These are phyloP conservation scores for Exocentrus adspersus DNA, from an alignment of 2,888 invertebrate genomes.

Conservation along the genomic window DNA sequence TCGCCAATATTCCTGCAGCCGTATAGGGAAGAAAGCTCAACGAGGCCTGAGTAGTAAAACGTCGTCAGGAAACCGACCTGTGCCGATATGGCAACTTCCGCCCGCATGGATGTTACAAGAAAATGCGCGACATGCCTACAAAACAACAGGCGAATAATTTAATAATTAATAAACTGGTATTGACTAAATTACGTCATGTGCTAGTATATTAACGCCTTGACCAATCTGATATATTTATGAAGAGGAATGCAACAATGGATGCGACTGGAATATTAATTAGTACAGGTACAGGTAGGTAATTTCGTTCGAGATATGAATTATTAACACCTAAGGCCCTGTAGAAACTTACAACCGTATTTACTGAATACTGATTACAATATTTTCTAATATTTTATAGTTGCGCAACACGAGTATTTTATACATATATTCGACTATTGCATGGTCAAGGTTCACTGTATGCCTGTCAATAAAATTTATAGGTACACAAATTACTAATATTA, in stretches of 20 bases:
- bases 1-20: slow-evolving; percentile 17
- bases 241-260: slow-evolving; percentile 13
- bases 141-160: slow-evolving; percentile 11
- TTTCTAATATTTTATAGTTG: slow-evolving; percentile 1
- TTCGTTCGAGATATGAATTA: slow-evolving; percentile 17
- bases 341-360: not conserved
- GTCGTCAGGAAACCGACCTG: slow-evolving; percentile 32
- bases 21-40: slow-evolving; percentile 15
- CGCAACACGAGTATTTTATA: not conserved
- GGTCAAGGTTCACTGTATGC: not conserved
- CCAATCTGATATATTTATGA: slow-evolving; percentile 13
- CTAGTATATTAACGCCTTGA: slow-evolving; percentile 14
- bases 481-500: no score
- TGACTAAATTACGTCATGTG: slow-evolving; percentile 17
- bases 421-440: slow-evolving; percentile 2
- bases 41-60: slow-evolving; percentile 23
- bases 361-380: slow-evolving; percentile 1
- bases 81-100: slow-evolving; percentile 38
- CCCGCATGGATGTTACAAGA: slow-evolving; percentile 31
- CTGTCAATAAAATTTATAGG: no score
- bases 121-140: slow-evolving; percentile 31
- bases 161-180: not conserved
- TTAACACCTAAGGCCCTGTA: slow-evolving; percentile 3
- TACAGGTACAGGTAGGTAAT: not conserved
- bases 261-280: slow-evolving; percentile 14